A percentile compares a stretch with the other conserved stretches of the same genome.
These are phyloP conservation scores for Chaetorhynchus papuensis DNA, from an alignment of 2,113 vertebrate species.

Conservation along the genomic window DNA sequence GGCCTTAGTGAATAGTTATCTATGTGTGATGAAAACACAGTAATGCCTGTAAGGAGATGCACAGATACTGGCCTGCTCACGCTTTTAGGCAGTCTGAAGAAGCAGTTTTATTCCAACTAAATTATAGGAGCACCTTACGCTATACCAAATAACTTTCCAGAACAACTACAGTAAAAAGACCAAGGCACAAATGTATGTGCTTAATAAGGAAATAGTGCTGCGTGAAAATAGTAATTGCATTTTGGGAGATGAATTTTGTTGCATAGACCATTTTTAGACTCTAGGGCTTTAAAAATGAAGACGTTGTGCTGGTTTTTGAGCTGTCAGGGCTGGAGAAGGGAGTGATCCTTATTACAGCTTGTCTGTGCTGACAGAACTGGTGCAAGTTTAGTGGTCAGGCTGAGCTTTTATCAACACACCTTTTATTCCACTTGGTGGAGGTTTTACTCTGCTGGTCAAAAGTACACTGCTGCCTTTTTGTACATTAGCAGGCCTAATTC, in stretches of 20 bases:
- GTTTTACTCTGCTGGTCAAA: slow-evolving; percentile 21
- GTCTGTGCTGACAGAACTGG: neutral
- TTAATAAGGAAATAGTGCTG: neutral
- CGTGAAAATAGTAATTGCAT: neutral
- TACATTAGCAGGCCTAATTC: slow-evolving; percentile 8
- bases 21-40: neutral
- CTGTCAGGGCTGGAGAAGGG: neutral
- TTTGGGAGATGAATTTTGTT: neutral
- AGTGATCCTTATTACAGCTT: neutral
- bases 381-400: neutral
- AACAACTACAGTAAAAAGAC: neutral
- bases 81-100: neutral
- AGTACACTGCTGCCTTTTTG: neutral
- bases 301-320: neutral
- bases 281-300: neutral
- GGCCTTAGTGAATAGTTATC: neutral
- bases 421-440: slow-evolving; percentile 19
- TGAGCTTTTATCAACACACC: neutral
- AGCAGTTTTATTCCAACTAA: neutral
- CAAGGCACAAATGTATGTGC: neutral
- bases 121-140: neutral
- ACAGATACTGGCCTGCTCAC: neutral
- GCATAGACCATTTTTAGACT: neutral
- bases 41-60: neutral
- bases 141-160: neutral